phyloP scores from a whole-genome alignment of 2,113 vertebrate species.

The Gasterosteus nipponicus region DNA sequence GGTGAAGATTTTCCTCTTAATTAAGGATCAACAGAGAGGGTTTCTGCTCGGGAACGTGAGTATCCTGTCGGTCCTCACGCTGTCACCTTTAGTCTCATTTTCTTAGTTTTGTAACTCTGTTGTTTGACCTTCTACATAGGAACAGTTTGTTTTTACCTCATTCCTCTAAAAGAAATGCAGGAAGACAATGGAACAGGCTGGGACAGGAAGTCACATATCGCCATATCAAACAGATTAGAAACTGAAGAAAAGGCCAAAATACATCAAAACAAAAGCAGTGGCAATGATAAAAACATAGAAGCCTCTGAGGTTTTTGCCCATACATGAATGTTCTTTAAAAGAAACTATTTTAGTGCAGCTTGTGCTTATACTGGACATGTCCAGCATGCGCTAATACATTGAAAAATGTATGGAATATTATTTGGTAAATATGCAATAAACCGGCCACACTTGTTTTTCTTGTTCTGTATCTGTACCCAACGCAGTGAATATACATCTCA shows the following conservation, averaged over 20 bases:
- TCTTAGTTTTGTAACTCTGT: slow-evolving; percentile 76
- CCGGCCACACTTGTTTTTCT: background rate
- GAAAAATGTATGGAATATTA: background rate
- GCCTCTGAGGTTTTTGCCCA: background rate
- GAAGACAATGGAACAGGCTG: slow-evolving; percentile 76
- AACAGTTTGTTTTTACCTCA: slow-evolving; percentile 83
- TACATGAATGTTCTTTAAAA: background rate
- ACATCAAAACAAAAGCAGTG: slow-evolving; percentile 53
- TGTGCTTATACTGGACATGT: background rate
- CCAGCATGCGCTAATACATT: slow-evolving; percentile 1
- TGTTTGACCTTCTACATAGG: slow-evolving; percentile 85
- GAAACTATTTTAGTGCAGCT: background rate
- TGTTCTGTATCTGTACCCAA: background rate
- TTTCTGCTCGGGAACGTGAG: slow-evolving; percentile 70
- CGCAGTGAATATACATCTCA: background rate
- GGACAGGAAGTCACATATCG: slow-evolving; percentile 81
- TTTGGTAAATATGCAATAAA: background rate
- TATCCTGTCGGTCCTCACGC: slow-evolving; percentile 54
- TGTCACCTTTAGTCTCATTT: slow-evolving; percentile 78
- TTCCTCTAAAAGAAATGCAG: slow-evolving; percentile 78
- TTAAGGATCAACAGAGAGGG: slow-evolving; percentile 63
- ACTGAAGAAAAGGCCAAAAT: slow-evolving; percentile 75
- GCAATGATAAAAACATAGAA: slow-evolving; percentile 41
- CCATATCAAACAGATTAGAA: slow-evolving; percentile 82
- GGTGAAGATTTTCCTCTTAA: slow-evolving; percentile 71